Conservation (phyloP, 35 echinoderm and acorn worm species). For the Ophiothrix spiculata region DNA sequence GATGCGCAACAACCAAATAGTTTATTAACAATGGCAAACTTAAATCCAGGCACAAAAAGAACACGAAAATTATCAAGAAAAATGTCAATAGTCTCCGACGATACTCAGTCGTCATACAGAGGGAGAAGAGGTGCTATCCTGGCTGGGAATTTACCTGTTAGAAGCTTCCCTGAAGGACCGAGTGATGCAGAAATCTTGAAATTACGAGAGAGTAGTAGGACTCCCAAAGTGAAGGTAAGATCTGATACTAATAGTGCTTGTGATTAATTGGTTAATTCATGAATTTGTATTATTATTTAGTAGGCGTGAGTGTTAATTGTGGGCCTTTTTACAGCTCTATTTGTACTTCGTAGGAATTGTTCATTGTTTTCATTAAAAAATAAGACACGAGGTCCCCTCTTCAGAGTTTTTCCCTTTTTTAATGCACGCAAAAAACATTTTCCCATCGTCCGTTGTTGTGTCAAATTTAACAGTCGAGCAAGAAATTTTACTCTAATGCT, state of each 20-base stretch:
- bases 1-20: too few relatives aligned
- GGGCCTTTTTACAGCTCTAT: neutral
- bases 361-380: neutral
- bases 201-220: neutral
- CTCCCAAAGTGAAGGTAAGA: neutral
- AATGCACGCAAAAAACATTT: neutral
- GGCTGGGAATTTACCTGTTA: neutral
- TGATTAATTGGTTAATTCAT: neutral
- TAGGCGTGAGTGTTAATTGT: neutral
- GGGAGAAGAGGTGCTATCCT: neutral
- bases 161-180: neutral
- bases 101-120: neutral
- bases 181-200: neutral
- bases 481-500: neutral
- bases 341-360: neutral
- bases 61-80: neutral
- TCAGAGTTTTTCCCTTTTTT: neutral
- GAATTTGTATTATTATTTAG: neutral
- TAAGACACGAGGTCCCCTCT: neutral
- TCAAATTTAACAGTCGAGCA: neutral
- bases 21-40: neutral
- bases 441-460: neutral
- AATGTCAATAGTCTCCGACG: neutral
- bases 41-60: neutral
- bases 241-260: neutral